These are phyloP conservation scores for Sebastolobus alascanus DNA, from an alignment of 2,797 vertebrate genomes.

Conservation along the genomic window DNA sequence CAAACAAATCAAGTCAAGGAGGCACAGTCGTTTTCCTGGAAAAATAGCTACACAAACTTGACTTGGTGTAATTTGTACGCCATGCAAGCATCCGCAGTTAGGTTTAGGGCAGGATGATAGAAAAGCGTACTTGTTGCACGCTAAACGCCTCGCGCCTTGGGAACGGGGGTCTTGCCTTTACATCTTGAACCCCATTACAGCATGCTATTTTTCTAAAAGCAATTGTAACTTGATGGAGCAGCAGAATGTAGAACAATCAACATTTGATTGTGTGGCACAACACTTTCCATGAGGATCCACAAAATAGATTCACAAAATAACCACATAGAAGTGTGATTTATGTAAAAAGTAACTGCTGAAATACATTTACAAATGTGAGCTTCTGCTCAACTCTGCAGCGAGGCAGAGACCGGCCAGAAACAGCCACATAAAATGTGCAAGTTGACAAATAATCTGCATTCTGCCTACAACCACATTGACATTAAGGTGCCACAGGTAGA, in stretches of 20 bases:
- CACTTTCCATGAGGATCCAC: background rate
- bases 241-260: slow-evolving; percentile 1
- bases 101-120: too few species aligned
- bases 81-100: too few species aligned
- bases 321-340: slow-evolving; percentile 13
- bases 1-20: background rate
- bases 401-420: background rate
- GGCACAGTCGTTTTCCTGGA: background rate
- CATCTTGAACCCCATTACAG: background rate
- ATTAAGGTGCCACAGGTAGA: background rate
- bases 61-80: too few species aligned
- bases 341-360: background rate
- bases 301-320: slow-evolving; percentile 5
- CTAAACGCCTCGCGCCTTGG: too few species aligned
- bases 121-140: too few species aligned
- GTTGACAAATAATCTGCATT: slow-evolving; percentile 11
- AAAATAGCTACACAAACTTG: background rate
- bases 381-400: background rate
- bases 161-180: background rate
- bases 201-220: background rate
- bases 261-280: slow-evolving; percentile 4
- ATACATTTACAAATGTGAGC: slow-evolving; percentile 7
- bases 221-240: background rate
- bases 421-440: background rate
- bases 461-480: background rate